Percentiles rank a stretch among this genome's conserved stretches.
These are phyloP conservation scores for Tenthredo amoena DNA, from an alignment of 2,888 invertebrate species.

Conservation along the genomic window DNA sequence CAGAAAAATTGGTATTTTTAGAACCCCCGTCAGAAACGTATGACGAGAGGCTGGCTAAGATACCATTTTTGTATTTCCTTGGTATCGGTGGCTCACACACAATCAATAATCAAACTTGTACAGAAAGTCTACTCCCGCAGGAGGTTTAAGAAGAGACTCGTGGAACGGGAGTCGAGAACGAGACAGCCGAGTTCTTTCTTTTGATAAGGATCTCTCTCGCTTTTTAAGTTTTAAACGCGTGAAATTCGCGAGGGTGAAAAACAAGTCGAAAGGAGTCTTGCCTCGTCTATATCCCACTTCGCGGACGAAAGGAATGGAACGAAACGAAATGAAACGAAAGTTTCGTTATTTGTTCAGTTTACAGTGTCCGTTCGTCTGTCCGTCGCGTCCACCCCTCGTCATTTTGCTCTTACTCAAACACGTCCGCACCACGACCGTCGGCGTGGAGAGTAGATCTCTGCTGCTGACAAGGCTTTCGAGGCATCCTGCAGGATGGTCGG, in stretches of 20 bases:
- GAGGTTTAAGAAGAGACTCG: slow-evolving; percentile 35
- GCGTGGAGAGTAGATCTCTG: slow-evolving; percentile 65
- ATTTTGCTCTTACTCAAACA: slow-evolving; percentile 64
- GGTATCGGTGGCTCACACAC: not conserved
- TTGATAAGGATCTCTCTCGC: slow-evolving; percentile 23
- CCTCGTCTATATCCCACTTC: not conserved
- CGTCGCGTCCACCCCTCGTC: slow-evolving; percentile 63
- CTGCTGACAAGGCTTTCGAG: slow-evolving; percentile 66
- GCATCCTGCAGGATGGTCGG: slow-evolving; percentile 35
- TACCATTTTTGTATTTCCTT: slow-evolving; percentile 39
- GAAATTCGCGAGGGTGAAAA: slow-evolving; percentile 10
- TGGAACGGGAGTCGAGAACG: slow-evolving; percentile 7
- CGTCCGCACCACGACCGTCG: slow-evolving; percentile 57
- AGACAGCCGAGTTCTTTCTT: slow-evolving; percentile 22
- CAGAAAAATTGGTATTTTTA: slow-evolving; percentile 35
- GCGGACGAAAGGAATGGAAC: not conserved
- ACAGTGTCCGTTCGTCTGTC: slow-evolving; percentile 54
- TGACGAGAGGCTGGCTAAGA: slow-evolving; percentile 37
- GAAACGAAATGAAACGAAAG: slow-evolving; percentile 53
- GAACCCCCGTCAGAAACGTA: slow-evolving; percentile 45
- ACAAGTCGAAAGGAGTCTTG: not conserved
- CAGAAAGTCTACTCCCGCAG: not conserved
- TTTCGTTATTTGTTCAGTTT: slow-evolving; percentile 66
- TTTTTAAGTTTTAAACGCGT: slow-evolving; percentile 23
- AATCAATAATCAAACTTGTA: slow-evolving; percentile 46